Evolutionary conservation across 2,113 vertebrate genomes (phyloP).

Genomic region (Mesocricetus auratus): DNA sequence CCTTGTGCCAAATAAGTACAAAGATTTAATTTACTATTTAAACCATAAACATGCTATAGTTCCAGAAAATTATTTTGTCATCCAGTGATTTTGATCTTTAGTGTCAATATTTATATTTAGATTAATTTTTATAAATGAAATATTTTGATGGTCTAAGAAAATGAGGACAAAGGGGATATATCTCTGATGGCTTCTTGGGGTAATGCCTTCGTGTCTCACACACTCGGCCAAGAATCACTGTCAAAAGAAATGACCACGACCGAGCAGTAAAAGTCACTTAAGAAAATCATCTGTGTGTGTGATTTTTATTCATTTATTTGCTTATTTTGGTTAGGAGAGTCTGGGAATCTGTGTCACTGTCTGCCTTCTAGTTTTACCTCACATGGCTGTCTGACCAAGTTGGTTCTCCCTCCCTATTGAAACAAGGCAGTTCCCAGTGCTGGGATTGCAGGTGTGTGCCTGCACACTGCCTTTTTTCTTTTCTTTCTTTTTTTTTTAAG

Average conservation of each 20-base stretch:
- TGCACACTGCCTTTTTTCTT: too few relatives aligned
- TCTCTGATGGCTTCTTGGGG: constrained; percentile 84
- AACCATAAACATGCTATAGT: constrained; percentile 86
- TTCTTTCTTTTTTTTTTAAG: too few relatives aligned
- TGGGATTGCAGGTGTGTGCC: background rate
- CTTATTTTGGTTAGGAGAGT: background rate
- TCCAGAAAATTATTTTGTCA: constrained; percentile 90
- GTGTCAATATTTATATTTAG: constrained; percentile 91
- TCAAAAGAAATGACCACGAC: constrained; percentile 82
- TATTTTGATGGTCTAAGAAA: constrained; percentile 89
- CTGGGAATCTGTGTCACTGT: too few relatives aligned
- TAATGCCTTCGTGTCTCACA: constrained; percentile 85
- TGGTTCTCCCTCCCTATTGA: background rate
- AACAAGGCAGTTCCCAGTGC: background rate
- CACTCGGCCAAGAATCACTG: constrained; percentile 84
- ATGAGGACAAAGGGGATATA: constrained; percentile 78
- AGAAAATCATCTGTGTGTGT: constrained; percentile 76
- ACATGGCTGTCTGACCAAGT: background rate
- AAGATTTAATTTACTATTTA: constrained; percentile 88
- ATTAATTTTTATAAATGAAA: constrained; percentile 91
- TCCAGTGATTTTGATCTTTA: constrained; percentile 89
- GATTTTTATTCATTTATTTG: constrained; percentile 43
- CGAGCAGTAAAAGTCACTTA: constrained; percentile 86
- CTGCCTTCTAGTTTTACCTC: background rate
- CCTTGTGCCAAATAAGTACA: constrained; percentile 90